phyloP scores from a whole-genome alignment of 64 coral and sea anemone species.

The Orbicella faveolata region DNA sequence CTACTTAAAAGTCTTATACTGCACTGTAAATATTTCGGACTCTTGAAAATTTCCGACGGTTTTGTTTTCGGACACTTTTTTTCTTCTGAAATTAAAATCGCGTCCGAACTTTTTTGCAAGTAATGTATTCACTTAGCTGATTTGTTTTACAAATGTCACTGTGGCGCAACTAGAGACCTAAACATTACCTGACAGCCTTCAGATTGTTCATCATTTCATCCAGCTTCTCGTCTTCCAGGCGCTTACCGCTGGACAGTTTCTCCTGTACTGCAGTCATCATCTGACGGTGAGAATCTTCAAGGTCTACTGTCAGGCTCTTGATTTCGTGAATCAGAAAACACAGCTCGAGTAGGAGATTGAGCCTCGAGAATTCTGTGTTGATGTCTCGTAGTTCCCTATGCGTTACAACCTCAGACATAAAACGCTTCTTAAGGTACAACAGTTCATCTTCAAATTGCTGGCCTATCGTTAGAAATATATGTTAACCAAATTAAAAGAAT shows the following conservation, averaged over 20 bases:
- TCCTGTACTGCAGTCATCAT: not conserved
- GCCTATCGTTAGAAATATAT: not conserved
- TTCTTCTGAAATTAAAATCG: too few species aligned
- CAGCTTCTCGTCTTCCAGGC: not conserved
- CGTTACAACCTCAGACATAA: not conserved
- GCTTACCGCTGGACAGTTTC: not conserved
- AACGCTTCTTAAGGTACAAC: constrained; percentile 15
- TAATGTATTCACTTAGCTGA: too few species aligned
- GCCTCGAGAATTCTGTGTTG: constrained; percentile 56
- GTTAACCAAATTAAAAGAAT: not conserved
- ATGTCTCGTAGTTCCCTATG: constrained; percentile 54
- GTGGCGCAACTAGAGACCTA: not conserved
- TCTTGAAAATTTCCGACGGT: too few species aligned
- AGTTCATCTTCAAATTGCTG: not conserved
- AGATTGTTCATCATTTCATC: not conserved
- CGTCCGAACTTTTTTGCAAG: too few species aligned
- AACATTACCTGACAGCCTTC: not conserved
- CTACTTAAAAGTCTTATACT: too few species aligned
- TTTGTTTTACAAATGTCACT: too few species aligned
- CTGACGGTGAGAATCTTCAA: not conserved
- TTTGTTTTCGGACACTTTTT: too few species aligned
- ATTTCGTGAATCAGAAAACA: constrained; percentile 17
- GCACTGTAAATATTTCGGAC: too few species aligned
- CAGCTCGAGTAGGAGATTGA: constrained; percentile 34
- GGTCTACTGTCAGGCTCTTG: not conserved